These are phyloP conservation scores for Gambusia affinis DNA, from an alignment of 2,113 vertebrate genomes.

Conservation along the genomic window DNA sequence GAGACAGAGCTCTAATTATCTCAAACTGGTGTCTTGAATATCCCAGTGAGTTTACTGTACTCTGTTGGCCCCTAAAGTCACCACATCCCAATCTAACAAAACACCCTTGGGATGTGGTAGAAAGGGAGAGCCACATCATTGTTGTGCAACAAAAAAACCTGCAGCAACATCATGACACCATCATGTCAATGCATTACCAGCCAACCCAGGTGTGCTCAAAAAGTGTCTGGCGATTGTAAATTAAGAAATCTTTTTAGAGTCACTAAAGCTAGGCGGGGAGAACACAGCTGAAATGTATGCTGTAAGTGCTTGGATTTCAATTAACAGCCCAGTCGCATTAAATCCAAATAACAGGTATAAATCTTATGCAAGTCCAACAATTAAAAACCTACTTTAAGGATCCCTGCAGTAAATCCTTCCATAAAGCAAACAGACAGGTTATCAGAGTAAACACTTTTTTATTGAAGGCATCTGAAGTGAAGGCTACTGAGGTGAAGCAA, in stretches of 20 bases:
- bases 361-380: slow-evolving; percentile 4
- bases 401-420: slow-evolving; percentile 26
- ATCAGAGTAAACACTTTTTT: slow-evolving; percentile 36
- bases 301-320: slow-evolving; percentile 27
- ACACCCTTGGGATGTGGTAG: neutral
- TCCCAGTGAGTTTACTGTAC: neutral
- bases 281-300: slow-evolving; percentile 5
- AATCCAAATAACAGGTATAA: slow-evolving; percentile 42
- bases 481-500: slow-evolving; percentile 24
- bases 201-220: neutral
- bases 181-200: neutral
- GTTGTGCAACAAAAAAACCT: neutral
- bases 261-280: slow-evolving; percentile 21
- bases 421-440: slow-evolving; percentile 27
- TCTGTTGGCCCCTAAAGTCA: neutral
- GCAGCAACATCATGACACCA: neutral
- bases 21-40: neutral
- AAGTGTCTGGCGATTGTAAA: neutral
- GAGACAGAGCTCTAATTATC: neutral
- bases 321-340: slow-evolving; percentile 32
- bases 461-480: slow-evolving; percentile 9
- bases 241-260: slow-evolving; percentile 38
- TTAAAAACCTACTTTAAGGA: neutral
- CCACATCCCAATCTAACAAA: neutral
- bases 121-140: neutral